phyloP scores from a whole-genome alignment of 2,888 invertebrate genomes.

The Loripinus fragilis region DNA sequence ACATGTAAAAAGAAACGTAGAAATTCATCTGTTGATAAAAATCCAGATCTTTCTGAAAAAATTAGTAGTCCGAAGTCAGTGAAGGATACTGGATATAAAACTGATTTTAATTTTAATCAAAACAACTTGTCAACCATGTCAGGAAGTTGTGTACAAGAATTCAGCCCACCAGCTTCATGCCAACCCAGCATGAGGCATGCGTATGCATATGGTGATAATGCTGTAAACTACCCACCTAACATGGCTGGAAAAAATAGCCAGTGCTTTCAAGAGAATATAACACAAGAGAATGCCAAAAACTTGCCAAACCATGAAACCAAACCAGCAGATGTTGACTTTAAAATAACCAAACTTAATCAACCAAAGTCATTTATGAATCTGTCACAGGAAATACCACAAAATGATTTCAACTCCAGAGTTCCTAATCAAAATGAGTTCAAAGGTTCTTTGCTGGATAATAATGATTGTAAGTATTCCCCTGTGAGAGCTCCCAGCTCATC shows the following conservation, averaged over 20 bases:
- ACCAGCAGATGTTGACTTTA: background rate
- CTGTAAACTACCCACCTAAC: conserved; percentile 8
- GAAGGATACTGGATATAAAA: background rate
- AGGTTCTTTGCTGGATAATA: background rate
- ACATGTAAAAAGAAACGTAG: background rate
- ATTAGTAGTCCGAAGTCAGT: background rate
- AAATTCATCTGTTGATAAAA: conserved; percentile 9
- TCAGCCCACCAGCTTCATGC: background rate
- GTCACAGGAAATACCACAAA: background rate
- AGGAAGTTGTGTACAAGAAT: conserved; percentile 12
- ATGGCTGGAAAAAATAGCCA: conserved; percentile 11
- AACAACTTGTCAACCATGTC: conserved; percentile 1
- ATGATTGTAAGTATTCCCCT: background rate
- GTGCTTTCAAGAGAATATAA: background rate
- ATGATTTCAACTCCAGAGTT: background rate
- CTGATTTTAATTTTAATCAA: conserved; percentile 9
- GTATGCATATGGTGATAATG: conserved; percentile 5
- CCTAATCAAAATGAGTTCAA: conserved; percentile 5
- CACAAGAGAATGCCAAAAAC: conserved; percentile 10
- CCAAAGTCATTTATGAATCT: background rate
- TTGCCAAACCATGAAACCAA: conserved; percentile 15
- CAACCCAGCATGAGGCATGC: conserved; percentile 1
- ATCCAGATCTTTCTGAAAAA: conserved; percentile 1
- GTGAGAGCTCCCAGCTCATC: background rate
- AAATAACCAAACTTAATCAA: background rate